Percentiles rank a stretch among this genome's conserved stretches.
Conservation (phyloP, 2,888 invertebrate genomes). For the Cabera pusaria region DNA sequence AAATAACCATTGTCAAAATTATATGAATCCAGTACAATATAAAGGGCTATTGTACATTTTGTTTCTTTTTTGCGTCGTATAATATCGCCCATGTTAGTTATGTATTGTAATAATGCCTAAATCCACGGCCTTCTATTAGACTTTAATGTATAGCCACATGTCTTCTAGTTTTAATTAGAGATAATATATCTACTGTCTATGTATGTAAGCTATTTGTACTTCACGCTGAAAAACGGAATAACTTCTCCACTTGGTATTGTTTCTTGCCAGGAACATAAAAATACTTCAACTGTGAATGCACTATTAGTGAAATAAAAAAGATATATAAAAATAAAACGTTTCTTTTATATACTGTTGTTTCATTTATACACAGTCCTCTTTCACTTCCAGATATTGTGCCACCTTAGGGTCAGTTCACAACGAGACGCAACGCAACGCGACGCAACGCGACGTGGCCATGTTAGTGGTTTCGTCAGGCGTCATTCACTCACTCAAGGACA, state of each 20-base stretch:
- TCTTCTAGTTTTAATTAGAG: constrained; percentile 49
- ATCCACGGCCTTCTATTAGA: constrained; percentile 68
- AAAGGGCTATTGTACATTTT: no score
- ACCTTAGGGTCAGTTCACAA: no score
- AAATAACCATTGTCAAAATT: no score
- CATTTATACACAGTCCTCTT: no score
- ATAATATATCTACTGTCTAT: constrained; percentile 21
- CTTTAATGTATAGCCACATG: constrained; percentile 44
- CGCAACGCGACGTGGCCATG: no score
- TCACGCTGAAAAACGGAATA: constrained; percentile 58
- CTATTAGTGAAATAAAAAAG: constrained; percentile 63
- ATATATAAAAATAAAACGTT: constrained; percentile 72
- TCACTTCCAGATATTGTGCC: no score
- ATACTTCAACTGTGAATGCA: constrained; percentile 74
- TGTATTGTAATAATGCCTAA: constrained; percentile 49
- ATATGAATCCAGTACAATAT: no score
- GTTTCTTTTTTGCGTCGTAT: constrained; percentile 10
- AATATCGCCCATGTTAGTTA: constrained; percentile 1
- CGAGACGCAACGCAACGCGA: no score
- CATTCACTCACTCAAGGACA: no score
- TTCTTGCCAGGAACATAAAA: constrained; percentile 45
- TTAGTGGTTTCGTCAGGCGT: no score
- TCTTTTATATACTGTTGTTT: constrained; percentile 64
- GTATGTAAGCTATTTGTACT: constrained; percentile 65
- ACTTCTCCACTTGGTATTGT: constrained; percentile 42